phyloP scores from a whole-genome alignment of 2,888 invertebrate species.

The Drosophila incognita region DNA sequence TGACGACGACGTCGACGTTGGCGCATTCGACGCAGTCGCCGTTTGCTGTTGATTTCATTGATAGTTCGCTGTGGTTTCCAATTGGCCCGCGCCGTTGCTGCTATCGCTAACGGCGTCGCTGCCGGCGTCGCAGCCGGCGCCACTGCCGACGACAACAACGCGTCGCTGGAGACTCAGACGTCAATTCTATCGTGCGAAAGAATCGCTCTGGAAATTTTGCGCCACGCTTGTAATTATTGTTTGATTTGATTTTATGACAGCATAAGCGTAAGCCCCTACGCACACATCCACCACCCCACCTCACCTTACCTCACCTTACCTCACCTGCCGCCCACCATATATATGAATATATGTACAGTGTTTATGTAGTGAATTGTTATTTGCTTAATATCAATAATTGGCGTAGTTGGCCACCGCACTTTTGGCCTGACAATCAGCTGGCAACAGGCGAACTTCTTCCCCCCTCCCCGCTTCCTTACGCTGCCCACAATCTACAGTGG shows the following conservation, averaged over 20 bases:
- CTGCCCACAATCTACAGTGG: not conserved
- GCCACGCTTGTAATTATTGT: slow-evolving; percentile 63
- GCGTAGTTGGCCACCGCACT: slow-evolving; percentile 12
- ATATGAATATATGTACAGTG: not conserved
- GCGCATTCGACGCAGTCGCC: not conserved
- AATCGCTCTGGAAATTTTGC: slow-evolving; percentile 42
- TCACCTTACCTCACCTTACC: too few species aligned
- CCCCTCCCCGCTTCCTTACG: too few species aligned
- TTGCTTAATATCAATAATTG: slow-evolving; percentile 18
- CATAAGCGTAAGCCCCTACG: slow-evolving; percentile 6
- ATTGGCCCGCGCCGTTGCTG: slow-evolving; percentile 16
- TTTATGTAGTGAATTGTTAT: slow-evolving; percentile 19
- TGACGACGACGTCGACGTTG: slow-evolving; percentile 4
- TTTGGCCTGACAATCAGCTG: not conserved
- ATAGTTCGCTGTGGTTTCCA: slow-evolving; percentile 23
- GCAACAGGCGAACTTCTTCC: slow-evolving; percentile 6
- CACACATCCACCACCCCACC: not conserved
- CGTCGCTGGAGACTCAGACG: slow-evolving; percentile 26
- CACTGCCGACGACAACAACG: not conserved
- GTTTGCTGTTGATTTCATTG: slow-evolving; percentile 25
- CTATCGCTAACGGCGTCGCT: slow-evolving; percentile 3
- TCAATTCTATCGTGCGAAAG: slow-evolving; percentile 52
- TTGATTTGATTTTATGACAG: slow-evolving; percentile 61
- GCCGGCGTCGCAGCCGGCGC: slow-evolving; percentile 5
- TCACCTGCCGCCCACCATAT: not conserved